Base-by-base conservation (phyloP, 2,113 vertebrate species). In the Lagopus muta region DNA sequence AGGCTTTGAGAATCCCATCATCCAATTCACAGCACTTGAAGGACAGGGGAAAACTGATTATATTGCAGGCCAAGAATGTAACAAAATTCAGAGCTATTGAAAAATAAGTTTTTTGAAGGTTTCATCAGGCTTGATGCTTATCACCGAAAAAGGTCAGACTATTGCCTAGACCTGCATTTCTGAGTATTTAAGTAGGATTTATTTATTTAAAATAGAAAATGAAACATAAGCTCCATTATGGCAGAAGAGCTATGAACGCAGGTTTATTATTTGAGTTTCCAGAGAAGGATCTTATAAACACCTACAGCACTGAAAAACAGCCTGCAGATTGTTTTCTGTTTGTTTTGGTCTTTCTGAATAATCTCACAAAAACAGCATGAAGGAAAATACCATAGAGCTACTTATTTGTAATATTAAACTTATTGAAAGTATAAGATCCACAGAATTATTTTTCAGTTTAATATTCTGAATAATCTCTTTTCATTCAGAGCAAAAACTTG, bases 11-110 rank as follows among this genome's bases (percentile, higher is more conserved):
- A 80, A 86, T 50, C 38, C 50, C 34, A n/a, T 38, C 73, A 60
- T 8, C 32, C 55, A 45, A 80, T 22, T 11, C 34, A 34, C 21
- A 48, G 79, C 32, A 71, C 9, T 70, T 80, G 20, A 52, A 43
- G 21, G 36, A 48, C 1, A 54, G 1, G 7, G 4, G 3, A 7
- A 0, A 38, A 16, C n/a, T 2, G 0, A 70, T 84, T 62, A 10
- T 6, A 32, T 11, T 50, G 27, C 27, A 78, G 22, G 28, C 10
- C 79, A 48, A 91, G 20, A 18, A 2, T 52, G 11, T 30, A 58
- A 66, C 3, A 18, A 38, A 36, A 92, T 43, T 82, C 58, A 84
- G n/a, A 90, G 24, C 14, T 71, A 55, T 1, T 75, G 45, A 86
- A 86, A 81, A 81, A 16, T 19, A 47, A 8, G 13, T 36, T 50